Base-by-base conservation (phyloP, 2,888 invertebrate genomes). In the Cerceris ruficornis region DNA sequence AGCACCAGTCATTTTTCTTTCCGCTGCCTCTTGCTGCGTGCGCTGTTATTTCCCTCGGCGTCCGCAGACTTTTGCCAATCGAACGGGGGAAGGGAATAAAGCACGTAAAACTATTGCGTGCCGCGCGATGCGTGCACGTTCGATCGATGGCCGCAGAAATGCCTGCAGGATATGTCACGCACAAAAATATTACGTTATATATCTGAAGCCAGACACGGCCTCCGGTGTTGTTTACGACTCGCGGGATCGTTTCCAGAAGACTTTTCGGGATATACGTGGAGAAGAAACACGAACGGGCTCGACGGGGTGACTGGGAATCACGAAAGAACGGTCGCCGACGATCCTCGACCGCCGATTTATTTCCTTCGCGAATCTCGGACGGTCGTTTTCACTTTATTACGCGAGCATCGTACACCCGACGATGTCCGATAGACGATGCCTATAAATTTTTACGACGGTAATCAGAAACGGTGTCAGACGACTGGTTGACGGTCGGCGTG, bases 141-240 rank as follows among this genome's bases (percentile, higher is more conserved):
- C 87, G 87, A 89, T 90, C 89, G 89, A 90, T 89, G 83, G 75
- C 77, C 85, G 80, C 81, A 78, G 88, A 88, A 88, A 86, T 81
- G 87, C 82, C 87, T 83, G 83, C 80, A 82, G 88, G 88, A 88
- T 88, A 90, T 89, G 90, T 89, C 90, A 90, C 87, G 89, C 89
- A 89, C 89, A 87, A 90, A 90, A 89, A 90, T 90, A 90, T 88
- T 86, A 88, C 89, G 85, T 90, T 89, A 89, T 90, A 90, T 90
- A 90, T 90, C 86, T 86, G 80, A 82, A 84, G 84, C 85, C 80
- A 89, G 90, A 90, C 28, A 28, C 89, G 86, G 84, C 87, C 81
- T 88, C 86, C 86, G 69, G 85, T 86, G 86, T 89, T 90, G 90
- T 89, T 90, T 90, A 90, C 89, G 90, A 88, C 89, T 89, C 79